A percentile compares a stretch with the other conserved stretches of the same genome.
These are phyloP conservation scores for Struthio camelus DNA, from an alignment of 2,113 vertebrate genomes.

Conservation along the genomic window DNA sequence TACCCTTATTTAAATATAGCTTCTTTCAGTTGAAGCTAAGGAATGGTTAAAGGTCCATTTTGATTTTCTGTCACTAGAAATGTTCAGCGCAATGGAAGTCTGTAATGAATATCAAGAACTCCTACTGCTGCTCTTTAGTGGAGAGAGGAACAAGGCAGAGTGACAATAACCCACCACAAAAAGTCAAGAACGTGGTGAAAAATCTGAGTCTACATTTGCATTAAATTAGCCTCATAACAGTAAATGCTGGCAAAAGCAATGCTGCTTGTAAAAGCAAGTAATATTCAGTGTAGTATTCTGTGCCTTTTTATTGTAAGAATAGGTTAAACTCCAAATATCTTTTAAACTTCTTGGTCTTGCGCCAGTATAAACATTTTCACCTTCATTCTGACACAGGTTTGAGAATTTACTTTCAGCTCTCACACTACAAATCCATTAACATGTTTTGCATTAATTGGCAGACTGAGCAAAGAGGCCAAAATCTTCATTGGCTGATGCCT, in stretches of 20 bases:
- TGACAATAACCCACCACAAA: not conserved
- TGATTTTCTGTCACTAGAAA: not conserved
- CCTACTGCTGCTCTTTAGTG: not conserved
- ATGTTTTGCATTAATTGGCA: not conserved
- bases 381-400: not conserved
- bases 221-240: not conserved
- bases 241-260: not conserved
- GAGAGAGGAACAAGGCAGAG: not conserved
- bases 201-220: not conserved
- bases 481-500: not conserved
- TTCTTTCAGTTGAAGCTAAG: not conserved
- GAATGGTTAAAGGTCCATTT: not conserved
- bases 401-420: slow-evolving; percentile 6
- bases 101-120: not conserved
- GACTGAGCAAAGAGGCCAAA: not conserved
- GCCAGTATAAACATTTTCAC: not conserved
- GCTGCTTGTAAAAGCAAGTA: not conserved
- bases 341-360: too few relatives aligned
- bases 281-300: not conserved
- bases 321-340: not conserved
- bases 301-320: not conserved
- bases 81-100: not conserved
- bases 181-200: not conserved
- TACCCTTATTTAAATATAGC: not conserved
- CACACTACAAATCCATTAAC: not conserved